These are phyloP conservation scores for Harpalus rubripes DNA, from an alignment of 2,888 invertebrate genomes.

Conservation along the genomic window DNA sequence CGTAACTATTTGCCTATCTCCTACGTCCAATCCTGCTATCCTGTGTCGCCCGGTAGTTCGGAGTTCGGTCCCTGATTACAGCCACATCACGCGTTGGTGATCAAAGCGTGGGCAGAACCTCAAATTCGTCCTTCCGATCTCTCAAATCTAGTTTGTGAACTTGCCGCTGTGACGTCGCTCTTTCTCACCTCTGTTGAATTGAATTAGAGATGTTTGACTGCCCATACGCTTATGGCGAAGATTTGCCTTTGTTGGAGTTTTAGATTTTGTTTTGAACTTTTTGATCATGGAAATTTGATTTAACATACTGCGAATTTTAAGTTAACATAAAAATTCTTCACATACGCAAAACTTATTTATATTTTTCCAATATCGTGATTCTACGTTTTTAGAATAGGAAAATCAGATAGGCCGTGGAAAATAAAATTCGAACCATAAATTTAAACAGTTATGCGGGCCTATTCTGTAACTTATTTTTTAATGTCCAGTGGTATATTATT, in stretches of 20 bases:
- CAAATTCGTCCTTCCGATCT: conserved; percentile 58
- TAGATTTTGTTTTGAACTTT: neutral
- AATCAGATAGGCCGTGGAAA: no score
- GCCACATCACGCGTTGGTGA: conserved; percentile 46
- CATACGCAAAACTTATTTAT: no score
- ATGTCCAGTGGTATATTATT: no score
- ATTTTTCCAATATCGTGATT: no score
- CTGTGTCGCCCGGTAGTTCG: neutral
- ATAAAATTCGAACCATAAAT: no score
- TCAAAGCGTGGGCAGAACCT: conserved; percentile 46
- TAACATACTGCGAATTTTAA: no score
- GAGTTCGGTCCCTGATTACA: conserved; percentile 27
- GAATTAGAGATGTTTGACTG: conserved; percentile 44
- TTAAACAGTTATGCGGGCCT: no score
- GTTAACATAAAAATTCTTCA: no score
- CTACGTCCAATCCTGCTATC: neutral
- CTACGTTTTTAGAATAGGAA: no score
- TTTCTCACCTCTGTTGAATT: conserved; percentile 49
- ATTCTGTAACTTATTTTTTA: no score
- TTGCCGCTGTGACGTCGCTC: neutral
- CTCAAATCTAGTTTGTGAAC: conserved; percentile 59
- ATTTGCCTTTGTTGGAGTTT: conserved; percentile 26
- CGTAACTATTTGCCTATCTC: no score
- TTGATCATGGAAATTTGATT: neutral
- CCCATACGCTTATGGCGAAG: conserved; percentile 7